These are phyloP conservation scores for Eufriesea mexicana DNA, from an alignment of 1,140 invertebrate genomes.

Conservation along the genomic window DNA sequence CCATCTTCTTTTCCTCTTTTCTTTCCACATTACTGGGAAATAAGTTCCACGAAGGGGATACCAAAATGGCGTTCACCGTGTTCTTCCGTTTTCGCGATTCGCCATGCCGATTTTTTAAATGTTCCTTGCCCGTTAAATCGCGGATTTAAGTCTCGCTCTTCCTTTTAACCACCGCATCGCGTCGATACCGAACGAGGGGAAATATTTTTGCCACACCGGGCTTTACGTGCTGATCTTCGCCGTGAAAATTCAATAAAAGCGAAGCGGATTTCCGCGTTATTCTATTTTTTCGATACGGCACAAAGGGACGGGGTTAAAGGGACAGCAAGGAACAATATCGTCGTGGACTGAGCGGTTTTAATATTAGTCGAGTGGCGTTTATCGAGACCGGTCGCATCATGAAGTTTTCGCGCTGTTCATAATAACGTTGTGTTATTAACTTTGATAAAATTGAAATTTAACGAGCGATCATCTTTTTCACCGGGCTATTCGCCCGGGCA, in stretches of 20 bases:
- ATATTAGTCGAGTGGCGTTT: slow-evolving; percentile 32
- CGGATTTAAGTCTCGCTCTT: neutral
- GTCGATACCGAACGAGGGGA: neutral
- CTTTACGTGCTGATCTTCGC: neutral
- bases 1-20: neutral
- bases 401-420: neutral
- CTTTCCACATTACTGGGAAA: neutral
- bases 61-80: too few relatives aligned
- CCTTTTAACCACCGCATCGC: neutral
- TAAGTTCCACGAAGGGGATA: neutral
- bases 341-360: slow-evolving; percentile 3
- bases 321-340: neutral
- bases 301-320: neutral
- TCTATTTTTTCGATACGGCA: neutral
- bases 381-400: neutral
- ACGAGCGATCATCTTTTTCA: neutral
- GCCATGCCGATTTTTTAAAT: neutral
- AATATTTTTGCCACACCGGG: slow-evolving; percentile 2
- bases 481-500: rapidly evolving
- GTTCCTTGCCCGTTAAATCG: neutral
- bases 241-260: slow-evolving; percentile 16
- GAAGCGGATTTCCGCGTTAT: neutral
- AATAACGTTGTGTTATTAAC: slow-evolving; percentile 2
- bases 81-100: too few relatives aligned
- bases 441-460: neutral